Evolutionary conservation across 1,140 invertebrate species (phyloP), one percentile per base, ranked within the genome.

Genomic region (Gryllus bimaculatus): DNA sequence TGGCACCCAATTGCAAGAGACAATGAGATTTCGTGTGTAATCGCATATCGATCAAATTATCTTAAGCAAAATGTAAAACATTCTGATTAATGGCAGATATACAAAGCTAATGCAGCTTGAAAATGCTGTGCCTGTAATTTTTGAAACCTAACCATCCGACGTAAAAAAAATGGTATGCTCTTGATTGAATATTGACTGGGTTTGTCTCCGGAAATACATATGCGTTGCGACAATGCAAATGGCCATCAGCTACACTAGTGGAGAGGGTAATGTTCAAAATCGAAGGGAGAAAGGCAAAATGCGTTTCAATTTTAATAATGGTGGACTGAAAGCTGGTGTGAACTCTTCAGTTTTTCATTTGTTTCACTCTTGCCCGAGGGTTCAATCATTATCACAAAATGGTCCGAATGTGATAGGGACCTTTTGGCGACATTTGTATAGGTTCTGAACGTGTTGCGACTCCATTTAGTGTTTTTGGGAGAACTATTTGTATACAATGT

Each of bases 11-110:
- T 66, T 66, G 54, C 54, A 66, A 66, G 18, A 18, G 10, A 66
- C 54, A 66, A 66, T 66, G 54, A 66, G 54, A 66, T 66, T 66
- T 66, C 54, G 54, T 18, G 54, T 18, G 54, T 66, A 66, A 66
- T 66, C 54, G 18, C 54, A 66, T 66, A 66, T 66, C 54, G 54
- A 66, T 66, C 54, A 66, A 66, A 66, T 66, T 66, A 66, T 66
- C 54, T 66, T 18, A 66, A 66, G 54, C 54, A 7, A 66, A 18
- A 66, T 66, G 54, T 66, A 66, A 66, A 66, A 66, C 54, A 13
- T 66, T 2, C 54, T 66, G 54, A 66, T 10, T 66, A 66, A 66
- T 66, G 54, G 18, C 10, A 66, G 54, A 66, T 13, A 66, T 18
- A 66, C 54, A 66, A 66, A 66, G 54, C 54, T 66, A 66, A 66